phyloP scores from a whole-genome alignment of 2,113 vertebrate species.

The Scartelaos histophorus region DNA sequence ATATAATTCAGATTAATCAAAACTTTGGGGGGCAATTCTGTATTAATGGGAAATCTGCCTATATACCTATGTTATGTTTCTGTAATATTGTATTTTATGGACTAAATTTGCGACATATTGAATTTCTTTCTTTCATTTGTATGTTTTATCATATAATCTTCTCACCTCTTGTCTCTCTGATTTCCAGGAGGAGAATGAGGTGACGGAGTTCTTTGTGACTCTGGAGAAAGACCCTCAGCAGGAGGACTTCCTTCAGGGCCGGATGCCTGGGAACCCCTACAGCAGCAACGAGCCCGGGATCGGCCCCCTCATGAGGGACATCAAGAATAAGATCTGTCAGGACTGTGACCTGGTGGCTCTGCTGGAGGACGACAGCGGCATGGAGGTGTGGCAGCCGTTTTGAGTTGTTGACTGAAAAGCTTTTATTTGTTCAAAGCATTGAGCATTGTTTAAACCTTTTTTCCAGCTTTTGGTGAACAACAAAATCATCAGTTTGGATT shows the following conservation, averaged over 20 bases:
- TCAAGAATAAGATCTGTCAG: constrained; percentile 99
- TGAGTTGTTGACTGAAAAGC: background rate
- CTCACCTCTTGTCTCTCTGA: background rate
- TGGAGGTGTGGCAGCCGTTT: constrained; percentile 84
- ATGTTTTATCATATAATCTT: background rate
- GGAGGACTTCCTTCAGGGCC: constrained; percentile 97
- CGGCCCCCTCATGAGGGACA: constrained; percentile 95
- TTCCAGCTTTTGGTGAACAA: constrained; percentile 95
- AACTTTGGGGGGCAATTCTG: no score
- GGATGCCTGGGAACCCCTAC: constrained; percentile 98
- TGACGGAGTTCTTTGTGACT: constrained; percentile 98
- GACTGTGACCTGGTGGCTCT: constrained; percentile 98
- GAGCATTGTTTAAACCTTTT: background rate
- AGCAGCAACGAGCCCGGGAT: constrained; percentile 98
- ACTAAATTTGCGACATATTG: background rate
- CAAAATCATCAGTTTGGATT: constrained; percentile 97
- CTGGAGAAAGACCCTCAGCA: constrained; percentile 98
- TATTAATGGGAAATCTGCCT: no score
- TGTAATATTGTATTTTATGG: no score
- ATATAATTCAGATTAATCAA: no score
- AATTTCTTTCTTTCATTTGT: background rate
- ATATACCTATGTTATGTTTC: no score
- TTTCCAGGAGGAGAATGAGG: constrained; percentile 94
- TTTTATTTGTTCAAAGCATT: no score
- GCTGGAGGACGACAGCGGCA: constrained; percentile 97